phyloP scores from a whole-genome alignment of 2,888 invertebrate genomes.

The Aspidiotus rigidus region DNA sequence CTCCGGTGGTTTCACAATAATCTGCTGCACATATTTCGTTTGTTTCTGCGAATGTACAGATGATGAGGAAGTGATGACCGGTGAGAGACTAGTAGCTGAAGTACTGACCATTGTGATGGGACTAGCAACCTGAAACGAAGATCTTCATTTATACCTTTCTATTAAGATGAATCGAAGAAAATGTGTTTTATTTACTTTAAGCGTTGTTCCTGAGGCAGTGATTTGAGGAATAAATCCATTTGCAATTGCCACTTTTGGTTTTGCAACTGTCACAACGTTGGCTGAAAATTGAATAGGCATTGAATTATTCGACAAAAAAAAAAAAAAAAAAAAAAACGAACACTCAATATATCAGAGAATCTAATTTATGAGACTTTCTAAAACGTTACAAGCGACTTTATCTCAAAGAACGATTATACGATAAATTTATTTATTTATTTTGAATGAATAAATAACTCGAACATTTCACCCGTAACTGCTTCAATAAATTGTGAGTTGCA shows the following conservation, averaged over 20 bases:
- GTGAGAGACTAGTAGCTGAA: not conserved
- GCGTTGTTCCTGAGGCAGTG: not conserved
- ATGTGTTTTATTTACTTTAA: conserved; percentile 9
- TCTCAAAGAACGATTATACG: no score
- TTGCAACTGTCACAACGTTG: conserved; percentile 3
- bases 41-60: conserved; percentile 1
- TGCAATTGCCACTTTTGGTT: conserved; percentile 4
- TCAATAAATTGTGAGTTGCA: no score
- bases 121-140: not conserved
- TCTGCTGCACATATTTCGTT: conserved; percentile 33
- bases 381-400: no score
- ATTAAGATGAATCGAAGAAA: no score
- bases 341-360: no score
- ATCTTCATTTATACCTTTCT: not conserved
- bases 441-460: no score
- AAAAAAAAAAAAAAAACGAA: not conserved
- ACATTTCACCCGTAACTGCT: no score
- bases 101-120: conserved; percentile 13
- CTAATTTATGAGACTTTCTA: no score
- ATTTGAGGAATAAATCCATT: conserved; percentile 19
- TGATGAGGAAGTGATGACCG: not conserved
- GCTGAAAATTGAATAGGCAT: not conserved
- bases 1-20: conserved; percentile 30
- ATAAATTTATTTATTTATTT: no score
- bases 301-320: not conserved